Conservation (phyloP, 2,113 vertebrate genomes). For the pig (Sus scrofa) region DNA sequence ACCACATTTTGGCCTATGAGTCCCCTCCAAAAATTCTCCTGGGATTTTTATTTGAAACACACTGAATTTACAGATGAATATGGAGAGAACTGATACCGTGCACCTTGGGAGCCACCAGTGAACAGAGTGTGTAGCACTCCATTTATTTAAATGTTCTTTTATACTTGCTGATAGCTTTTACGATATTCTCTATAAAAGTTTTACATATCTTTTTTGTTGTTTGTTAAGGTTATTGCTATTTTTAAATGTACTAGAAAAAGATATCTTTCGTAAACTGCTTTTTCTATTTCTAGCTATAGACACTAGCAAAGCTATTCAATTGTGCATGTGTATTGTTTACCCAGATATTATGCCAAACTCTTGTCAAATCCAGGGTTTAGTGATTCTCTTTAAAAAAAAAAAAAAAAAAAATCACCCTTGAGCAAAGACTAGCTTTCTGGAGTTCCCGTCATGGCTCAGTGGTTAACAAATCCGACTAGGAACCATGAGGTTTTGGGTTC, state of each 20-base stretch:
- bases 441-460: too few relatives aligned
- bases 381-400: neutral
- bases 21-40: neutral
- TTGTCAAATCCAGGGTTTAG: neutral
- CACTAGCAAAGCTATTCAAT: neutral
- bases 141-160: neutral
- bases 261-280: slow-evolving; percentile 9
- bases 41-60: neutral
- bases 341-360: neutral
- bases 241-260: neutral
- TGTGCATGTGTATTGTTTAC: neutral
- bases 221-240: slow-evolving; percentile 31
- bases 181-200: neutral
- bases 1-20: neutral
- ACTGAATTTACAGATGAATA: neutral
- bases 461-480: too few relatives aligned
- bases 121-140: neutral
- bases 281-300: slow-evolving; percentile 47
- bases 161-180: neutral
- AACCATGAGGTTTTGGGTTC: too few relatives aligned
- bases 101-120: neutral
- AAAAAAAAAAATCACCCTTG: neutral
- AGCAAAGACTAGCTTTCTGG: too few relatives aligned
- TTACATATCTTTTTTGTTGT: neutral
- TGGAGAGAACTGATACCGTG: neutral